These are phyloP conservation scores for Mamestra brassicae DNA, from an alignment of 2,888 invertebrate species.

Conservation along the genomic window DNA sequence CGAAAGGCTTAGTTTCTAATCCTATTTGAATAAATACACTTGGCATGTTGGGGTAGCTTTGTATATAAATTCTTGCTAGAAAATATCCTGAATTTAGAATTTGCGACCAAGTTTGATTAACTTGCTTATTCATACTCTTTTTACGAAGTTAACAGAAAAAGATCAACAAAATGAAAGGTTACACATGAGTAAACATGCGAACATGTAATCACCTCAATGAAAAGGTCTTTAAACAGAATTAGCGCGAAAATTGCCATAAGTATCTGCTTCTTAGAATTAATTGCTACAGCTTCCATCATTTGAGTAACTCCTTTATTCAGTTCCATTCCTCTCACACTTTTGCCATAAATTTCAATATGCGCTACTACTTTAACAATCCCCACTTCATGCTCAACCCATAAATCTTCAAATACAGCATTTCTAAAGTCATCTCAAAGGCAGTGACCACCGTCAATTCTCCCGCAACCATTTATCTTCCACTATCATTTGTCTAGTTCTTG, in stretches of 20 bases:
- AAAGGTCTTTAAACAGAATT: background rate
- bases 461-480: slow-evolving; percentile 56
- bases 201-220: background rate
- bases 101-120: slow-evolving; percentile 1
- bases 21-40: slow-evolving; percentile 52
- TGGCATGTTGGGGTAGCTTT: slow-evolving; percentile 9
- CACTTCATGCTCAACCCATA: slow-evolving; percentile 29
- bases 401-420: slow-evolving; percentile 39
- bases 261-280: background rate
- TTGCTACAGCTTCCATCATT: background rate
- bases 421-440: slow-evolving; percentile 32
- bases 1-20: slow-evolving; percentile 50
- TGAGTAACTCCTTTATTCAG: background rate
- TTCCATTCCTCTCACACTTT: background rate
- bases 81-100: slow-evolving; percentile 18
- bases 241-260: background rate
- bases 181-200: slow-evolving; percentile 5
- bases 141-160: background rate
- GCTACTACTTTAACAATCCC: background rate
- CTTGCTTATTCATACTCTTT: background rate
- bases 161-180: background rate
- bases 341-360: background rate
- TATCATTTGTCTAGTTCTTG: slow-evolving; percentile 63
- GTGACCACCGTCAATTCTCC: slow-evolving; percentile 48
- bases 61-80: background rate